A percentile compares a stretch with the other conserved stretches of the same genome.
phyloP scores from a whole-genome alignment of 2,113 vertebrate genomes.

The Ophthalmolycus amberensis region DNA sequence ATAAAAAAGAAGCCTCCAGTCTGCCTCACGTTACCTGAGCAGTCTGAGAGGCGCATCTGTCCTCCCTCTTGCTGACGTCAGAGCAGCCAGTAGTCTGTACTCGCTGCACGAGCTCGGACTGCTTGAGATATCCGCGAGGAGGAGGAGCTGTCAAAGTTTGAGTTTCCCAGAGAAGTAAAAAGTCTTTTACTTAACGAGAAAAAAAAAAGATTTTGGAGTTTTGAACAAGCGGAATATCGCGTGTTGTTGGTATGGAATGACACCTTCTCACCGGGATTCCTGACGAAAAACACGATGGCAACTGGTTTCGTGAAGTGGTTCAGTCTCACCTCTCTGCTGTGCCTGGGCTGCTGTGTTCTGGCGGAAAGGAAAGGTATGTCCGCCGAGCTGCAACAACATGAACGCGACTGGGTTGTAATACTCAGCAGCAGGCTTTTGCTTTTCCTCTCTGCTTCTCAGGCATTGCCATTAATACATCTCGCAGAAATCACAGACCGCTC shows the following conservation, averaged over 20 bases:
- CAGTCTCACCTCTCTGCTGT: constrained; percentile 69
- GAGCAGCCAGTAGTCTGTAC: constrained; percentile 49
- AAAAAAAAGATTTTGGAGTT: neutral
- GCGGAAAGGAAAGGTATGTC: constrained; percentile 83
- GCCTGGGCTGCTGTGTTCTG: constrained; percentile 61
- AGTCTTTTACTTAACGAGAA: neutral
- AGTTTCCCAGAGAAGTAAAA: constrained; percentile 55
- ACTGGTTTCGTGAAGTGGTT: constrained; percentile 67
- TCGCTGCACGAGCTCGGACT: constrained; percentile 25
- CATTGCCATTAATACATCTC: constrained; percentile 11
- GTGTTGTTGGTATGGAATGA: constrained; percentile 66
- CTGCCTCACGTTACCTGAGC: constrained; percentile 54
- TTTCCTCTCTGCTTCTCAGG: neutral
- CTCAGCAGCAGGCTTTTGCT: constrained; percentile 12
- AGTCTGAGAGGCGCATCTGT: constrained; percentile 17
- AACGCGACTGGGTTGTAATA: constrained; percentile 10
- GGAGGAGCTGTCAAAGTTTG: constrained; percentile 85
- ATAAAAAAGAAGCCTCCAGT: neutral
- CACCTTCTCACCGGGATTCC: constrained; percentile 34
- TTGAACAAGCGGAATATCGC: constrained; percentile 42
- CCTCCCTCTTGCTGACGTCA: constrained; percentile 80
- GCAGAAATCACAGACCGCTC: constrained; percentile 13
- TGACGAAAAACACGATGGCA: constrained; percentile 70
- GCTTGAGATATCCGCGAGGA: constrained; percentile 65
- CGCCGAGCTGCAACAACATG: constrained; percentile 6